These are phyloP conservation scores for Orthonyx spaldingii DNA, from an alignment of 2,113 vertebrate genomes.

Conservation along the genomic window DNA sequence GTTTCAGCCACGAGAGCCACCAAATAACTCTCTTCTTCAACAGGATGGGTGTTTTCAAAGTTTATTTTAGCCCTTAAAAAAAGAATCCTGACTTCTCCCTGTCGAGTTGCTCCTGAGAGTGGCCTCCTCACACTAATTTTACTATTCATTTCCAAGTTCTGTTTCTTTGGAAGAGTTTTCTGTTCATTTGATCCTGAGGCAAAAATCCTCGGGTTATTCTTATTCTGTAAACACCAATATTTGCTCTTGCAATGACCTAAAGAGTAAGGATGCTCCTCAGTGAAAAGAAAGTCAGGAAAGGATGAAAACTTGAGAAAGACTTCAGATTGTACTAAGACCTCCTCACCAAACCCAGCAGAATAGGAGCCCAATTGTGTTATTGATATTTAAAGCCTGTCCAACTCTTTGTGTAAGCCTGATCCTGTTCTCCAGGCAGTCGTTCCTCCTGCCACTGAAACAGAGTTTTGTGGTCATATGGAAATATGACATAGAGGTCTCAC, in stretches of 20 bases:
- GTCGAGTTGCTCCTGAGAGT: not conserved
- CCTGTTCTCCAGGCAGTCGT: not conserved
- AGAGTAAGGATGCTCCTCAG: not conserved
- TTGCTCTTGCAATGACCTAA: not conserved
- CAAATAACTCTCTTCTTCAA: not conserved
- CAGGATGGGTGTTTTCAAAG: slow-evolving; percentile 16
- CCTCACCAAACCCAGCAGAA: not conserved
- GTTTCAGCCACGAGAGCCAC: slow-evolving; percentile 59
- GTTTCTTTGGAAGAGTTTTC: not conserved
- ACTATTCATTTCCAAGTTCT: not conserved
- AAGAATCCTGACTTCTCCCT: not conserved
- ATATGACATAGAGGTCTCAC: not conserved
- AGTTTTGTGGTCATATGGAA: not conserved
- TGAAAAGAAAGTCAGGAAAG: not conserved
- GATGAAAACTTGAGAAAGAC: not conserved
- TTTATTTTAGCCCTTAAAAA: slow-evolving; percentile 7
- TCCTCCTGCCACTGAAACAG: not conserved
- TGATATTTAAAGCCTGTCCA: not conserved
- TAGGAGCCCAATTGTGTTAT: not conserved
- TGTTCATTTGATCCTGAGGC: not conserved
- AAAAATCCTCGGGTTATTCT: not conserved
- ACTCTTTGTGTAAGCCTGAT: not conserved
- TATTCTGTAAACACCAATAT: not conserved
- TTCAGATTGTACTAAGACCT: not conserved
- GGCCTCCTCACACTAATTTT: not conserved